Percentiles rank a stretch among this genome's conserved stretches.
Conservation (phyloP, 2,113 vertebrate species). For the Setophaga coronata region DNA sequence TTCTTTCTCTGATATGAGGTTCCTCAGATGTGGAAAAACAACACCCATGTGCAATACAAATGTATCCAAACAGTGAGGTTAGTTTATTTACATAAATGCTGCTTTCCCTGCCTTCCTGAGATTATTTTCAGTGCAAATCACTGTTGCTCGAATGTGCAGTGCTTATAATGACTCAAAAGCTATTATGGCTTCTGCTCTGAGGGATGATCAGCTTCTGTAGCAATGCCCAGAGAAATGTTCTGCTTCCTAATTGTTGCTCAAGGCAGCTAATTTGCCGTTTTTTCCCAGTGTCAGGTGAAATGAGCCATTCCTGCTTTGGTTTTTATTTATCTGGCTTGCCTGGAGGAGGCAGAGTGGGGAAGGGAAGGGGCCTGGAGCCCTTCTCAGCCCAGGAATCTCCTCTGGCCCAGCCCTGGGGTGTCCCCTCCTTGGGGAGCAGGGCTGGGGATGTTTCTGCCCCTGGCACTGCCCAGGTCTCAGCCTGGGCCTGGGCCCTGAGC, state of each 20-base stretch:
- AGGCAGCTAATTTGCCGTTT: conserved; percentile 31
- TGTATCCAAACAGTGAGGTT: conserved; percentile 4
- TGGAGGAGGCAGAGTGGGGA: neutral
- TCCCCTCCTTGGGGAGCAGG: neutral
- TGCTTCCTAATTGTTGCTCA: conserved; percentile 34
- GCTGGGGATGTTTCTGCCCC: neutral
- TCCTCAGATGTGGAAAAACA: neutral
- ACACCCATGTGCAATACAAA: neutral
- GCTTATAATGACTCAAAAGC: conserved; percentile 49
- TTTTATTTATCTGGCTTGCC: neutral
- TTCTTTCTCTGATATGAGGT: neutral
- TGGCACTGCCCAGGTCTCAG: neutral
- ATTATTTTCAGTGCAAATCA: conserved; percentile 64
- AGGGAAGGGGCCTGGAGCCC: neutral
- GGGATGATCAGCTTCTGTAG: conserved; percentile 54
- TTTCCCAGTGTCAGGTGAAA: conserved; percentile 6
- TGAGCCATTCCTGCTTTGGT: neutral
- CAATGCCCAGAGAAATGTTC: conserved; percentile 32
- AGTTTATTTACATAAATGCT: conserved; percentile 59
- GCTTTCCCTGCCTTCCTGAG: conserved; percentile 4
- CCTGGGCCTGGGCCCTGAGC: rapidly evolving
- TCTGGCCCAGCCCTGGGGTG: neutral
- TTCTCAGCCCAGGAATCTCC: neutral
- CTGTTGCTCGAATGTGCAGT: conserved; percentile 21
- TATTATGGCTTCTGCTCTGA: conserved; percentile 48